Conservation (phyloP, 2,797 vertebrate species). For the Crypturellus tataupa region DNA sequence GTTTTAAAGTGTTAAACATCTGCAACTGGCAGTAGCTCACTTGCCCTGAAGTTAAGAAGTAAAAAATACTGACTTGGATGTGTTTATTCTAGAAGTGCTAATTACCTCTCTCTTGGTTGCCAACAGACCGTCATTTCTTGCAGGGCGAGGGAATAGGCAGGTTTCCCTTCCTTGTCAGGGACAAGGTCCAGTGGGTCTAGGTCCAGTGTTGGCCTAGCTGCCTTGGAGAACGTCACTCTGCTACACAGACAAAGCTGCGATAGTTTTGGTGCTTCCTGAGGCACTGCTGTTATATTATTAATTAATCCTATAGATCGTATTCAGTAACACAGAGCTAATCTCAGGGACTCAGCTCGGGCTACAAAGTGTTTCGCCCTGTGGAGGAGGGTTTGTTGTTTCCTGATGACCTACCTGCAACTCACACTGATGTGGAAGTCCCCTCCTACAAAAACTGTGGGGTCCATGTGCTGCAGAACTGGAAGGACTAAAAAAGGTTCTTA, state of each 20-base stretch:
- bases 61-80: not conserved
- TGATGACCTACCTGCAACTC: not conserved
- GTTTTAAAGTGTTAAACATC: not conserved
- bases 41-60: not conserved
- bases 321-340: not conserved
- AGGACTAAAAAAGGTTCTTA: not conserved
- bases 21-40: not conserved
- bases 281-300: fast-evolving
- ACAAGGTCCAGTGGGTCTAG: not conserved
- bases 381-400: not conserved
- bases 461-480: not conserved
- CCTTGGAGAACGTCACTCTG: not conserved
- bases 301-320: not conserved
- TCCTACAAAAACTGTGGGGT: not conserved
- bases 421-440: not conserved
- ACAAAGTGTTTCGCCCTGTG: not conserved
- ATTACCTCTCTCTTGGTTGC: not conserved
- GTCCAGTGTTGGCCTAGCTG: not conserved
- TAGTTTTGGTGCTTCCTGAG: not conserved
- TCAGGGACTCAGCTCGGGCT: not conserved
- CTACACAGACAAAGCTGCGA: not conserved
- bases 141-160: not conserved
- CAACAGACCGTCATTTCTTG: not conserved
- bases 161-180: not conserved
- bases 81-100: not conserved